Base-by-base conservation (phyloP, 2,113 vertebrate species). In the Brachyhypopomus gauderio region DNA sequence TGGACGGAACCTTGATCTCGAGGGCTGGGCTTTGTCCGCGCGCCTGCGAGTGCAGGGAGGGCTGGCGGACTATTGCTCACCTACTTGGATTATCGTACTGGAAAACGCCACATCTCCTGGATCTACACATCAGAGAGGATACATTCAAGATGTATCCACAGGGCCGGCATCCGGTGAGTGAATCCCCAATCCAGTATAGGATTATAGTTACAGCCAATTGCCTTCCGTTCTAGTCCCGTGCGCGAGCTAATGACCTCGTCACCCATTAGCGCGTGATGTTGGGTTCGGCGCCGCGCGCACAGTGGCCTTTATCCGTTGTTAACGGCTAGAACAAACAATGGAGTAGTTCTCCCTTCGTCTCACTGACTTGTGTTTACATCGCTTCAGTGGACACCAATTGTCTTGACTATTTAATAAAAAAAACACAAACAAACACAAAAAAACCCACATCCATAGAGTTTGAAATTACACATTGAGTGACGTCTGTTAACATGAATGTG, bases 161-260 rank as follows among this genome's bases (percentile, higher is more conserved):
- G 93, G 95, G 96, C 94, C 93, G 96, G 92, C 96, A 97, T 94
- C 96, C 96, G 94, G 96, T 97, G 90, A 96, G 96, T 95, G 89
- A n/a, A 70, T n/a, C 66, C 66, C 84, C 72, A 27, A 27, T 16
- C 64, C 82, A 78, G 80, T 79, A 52, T 79, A 73, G 82, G 30
- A 88, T 89, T 86, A 85, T 87, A 81, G 83, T 85, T 82, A 55
- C 64, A 88, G 87, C 79, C 85, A 73, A 83, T 85, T 36, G 64
- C 4, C 62, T 30, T 64, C 64, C 80, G 48, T 78, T 85, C 60
- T 52, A 11, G 45, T 52, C 45, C 72, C 85, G 67, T 82, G 80
- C 27, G 71, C 72, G 72, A 84, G 71, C 85, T 86, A 83, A 90
- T 89, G 85, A 87, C 81, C 87, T 77, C 59, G 64, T 80, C 66